Base-by-base conservation (phyloP, 2,888 invertebrate genomes). In the Scaptomyza parva region DNA sequence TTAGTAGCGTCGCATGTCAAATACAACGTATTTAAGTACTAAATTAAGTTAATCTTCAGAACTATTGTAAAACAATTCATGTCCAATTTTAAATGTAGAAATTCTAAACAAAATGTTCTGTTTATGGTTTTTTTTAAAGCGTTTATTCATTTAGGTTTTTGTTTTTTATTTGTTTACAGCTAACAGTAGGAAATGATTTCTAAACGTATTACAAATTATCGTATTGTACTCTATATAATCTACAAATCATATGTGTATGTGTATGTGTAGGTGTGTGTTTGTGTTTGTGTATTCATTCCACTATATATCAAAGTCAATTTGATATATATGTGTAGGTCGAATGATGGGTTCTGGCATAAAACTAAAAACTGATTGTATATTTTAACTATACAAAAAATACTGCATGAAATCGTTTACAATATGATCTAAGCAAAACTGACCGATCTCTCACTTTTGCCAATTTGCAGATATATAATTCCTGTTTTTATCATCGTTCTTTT, bases 1-100 rank as follows among this genome's bases (percentile, higher is more conserved):
- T 90, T 39, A 92, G 91, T 61, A 90, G 91, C 76, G 90, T 92
- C 48, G 92, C 91, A 35, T 93, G 93, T 73, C 92, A 93, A 91
- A 91, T 94, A 50, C 91, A 80, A 45, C 78, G 84, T 0, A 80
- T 86, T 51, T 83, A 50, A 55, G 12, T 20, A 6, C 9, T 12
- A 30, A 67, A 67, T 55, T 68, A 35, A 50, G 20, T 37, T 22
- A 40, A 47, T 11, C 24, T 3, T 40, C 33, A 48, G 48, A 12
- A 3, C 2, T 59, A 30, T 18, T 6, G 11, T 33, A n/a, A 12
- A 24, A 12, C 3, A 6, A 39, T 39, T 26, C 24, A n/a, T 48
- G 4, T 22, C 20, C 11, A 30, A 33, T 14, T 35, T 14, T 35
- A 35, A 14, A 14, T 35, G 7, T 35, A 14, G 0, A n/a, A 33